These are phyloP conservation scores for Amphipoea lucens DNA, from an alignment of 2,888 invertebrate species.

Conservation along the genomic window DNA sequence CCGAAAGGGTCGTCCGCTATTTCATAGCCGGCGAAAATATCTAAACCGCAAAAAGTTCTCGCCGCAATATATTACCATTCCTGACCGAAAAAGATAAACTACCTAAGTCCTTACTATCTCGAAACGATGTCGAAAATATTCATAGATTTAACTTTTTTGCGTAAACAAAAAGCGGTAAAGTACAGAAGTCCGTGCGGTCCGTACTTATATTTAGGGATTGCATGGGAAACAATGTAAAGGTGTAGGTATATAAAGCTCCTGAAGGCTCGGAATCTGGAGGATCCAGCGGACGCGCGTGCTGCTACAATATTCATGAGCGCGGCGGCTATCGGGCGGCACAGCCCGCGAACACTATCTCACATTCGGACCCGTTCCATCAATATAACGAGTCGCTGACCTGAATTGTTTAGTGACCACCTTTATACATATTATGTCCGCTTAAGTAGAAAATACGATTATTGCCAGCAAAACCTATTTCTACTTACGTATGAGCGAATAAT, in stretches of 20 bases:
- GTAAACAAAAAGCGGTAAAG: conserved; percentile 71
- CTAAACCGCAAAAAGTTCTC: conserved; percentile 63
- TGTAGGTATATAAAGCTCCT: conserved; percentile 73
- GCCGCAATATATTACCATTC: conserved; percentile 66
- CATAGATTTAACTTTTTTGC: conserved; percentile 65
- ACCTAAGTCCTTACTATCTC: conserved; percentile 63
- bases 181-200: conserved; percentile 53
- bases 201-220: conserved; percentile 68
- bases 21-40: conserved; percentile 62
- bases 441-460: conserved; percentile 68
- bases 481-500: conserved; percentile 53
- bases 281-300: conserved; percentile 78
- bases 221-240: conserved; percentile 76
- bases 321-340: conserved; percentile 68
- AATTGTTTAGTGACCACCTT: conserved; percentile 82
- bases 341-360: conserved; percentile 79
- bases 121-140: conserved; percentile 65
- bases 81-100: conserved; percentile 66
- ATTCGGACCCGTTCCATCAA: conserved; percentile 82
- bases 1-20: conserved; percentile 61
- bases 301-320: conserved; percentile 85
- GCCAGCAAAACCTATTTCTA: conserved; percentile 53
- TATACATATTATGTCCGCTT: conserved; percentile 68
- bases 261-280: conserved; percentile 80
- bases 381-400: conserved; percentile 83